Evolutionary conservation across 2,113 vertebrate species (phyloP).

Genomic region (Myocastor coypus): DNA sequence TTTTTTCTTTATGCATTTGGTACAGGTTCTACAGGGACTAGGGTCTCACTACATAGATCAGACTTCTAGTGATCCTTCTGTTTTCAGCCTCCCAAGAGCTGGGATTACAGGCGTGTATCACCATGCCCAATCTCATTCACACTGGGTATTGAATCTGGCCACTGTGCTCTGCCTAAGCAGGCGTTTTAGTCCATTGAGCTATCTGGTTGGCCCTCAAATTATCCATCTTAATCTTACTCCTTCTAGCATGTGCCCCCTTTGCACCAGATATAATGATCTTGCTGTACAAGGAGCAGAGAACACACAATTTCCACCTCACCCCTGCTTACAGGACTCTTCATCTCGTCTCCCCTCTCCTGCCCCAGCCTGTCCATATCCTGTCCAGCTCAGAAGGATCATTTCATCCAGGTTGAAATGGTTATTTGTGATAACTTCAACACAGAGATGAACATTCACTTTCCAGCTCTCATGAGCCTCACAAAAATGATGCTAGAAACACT

Average conservation of each 20-base stretch:
- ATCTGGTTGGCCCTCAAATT: too few species aligned
- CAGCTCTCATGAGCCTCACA: background rate
- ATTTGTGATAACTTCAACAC: background rate
- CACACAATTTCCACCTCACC: background rate
- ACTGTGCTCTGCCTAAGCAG: too few species aligned
- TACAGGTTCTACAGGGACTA: too few species aligned
- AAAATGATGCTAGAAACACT: fast-evolving
- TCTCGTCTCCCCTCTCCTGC: background rate
- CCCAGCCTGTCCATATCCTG: background rate
- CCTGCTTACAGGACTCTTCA: background rate
- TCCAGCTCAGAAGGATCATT: background rate
- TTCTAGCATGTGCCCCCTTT: background rate
- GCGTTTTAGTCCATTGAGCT: too few species aligned
- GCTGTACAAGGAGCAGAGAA: background rate
- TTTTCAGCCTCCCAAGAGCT: too few species aligned
- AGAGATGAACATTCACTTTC: background rate
- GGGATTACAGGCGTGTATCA: too few species aligned
- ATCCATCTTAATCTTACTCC: background rate
- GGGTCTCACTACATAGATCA: too few species aligned
- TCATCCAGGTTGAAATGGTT: background rate
- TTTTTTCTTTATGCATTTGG: too few species aligned
- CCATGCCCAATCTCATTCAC: too few species aligned
- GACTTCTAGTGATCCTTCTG: too few species aligned
- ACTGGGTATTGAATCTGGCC: too few species aligned
- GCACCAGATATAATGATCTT: background rate